A percentile compares a stretch with the other conserved stretches of the same genome.
Evolutionary conservation across 1,140 invertebrate genomes (phyloP).

Genomic region (Cepaea nemoralis): DNA sequence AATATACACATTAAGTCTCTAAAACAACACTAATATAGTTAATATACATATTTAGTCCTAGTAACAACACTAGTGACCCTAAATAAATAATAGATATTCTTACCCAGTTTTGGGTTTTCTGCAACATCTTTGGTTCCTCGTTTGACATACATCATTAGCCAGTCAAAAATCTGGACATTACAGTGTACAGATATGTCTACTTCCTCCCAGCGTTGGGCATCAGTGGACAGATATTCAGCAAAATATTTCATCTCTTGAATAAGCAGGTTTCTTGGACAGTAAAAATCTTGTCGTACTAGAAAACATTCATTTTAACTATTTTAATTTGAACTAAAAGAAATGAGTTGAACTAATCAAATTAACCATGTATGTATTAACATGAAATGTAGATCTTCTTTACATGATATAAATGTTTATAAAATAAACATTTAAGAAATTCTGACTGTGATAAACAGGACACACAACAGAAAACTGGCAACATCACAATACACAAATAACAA

Average conservation of each 20-base stretch:
- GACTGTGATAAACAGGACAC: too few species aligned
- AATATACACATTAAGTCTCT: too few species aligned
- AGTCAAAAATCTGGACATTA: slow-evolving; percentile 93
- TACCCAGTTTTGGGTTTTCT: slow-evolving; percentile 79
- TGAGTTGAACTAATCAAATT: too few species aligned
- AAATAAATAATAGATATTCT: slow-evolving; percentile 32
- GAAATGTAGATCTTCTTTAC: too few species aligned
- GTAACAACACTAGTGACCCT: background rate
- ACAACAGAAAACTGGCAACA: too few species aligned
- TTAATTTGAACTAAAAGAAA: too few species aligned
- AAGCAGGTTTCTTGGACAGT: slow-evolving; percentile 86
- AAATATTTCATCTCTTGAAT: slow-evolving; percentile 95
- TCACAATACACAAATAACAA: too few species aligned
- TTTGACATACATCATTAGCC: slow-evolving; percentile 93
- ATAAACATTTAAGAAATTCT: too few species aligned
- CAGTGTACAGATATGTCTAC: slow-evolving; percentile 97
- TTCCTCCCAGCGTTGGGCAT: slow-evolving; percentile 78
- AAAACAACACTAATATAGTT: background rate
- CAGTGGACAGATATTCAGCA: slow-evolving; percentile 77
- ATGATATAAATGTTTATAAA: too few species aligned
- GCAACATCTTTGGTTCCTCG: slow-evolving; percentile 55
- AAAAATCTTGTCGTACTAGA: slow-evolving; percentile 85
- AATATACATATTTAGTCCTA: background rate
- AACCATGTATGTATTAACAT: too few species aligned
- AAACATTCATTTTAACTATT: too few species aligned